phyloP scores from a whole-genome alignment of 2,113 vertebrate species.

The Blennius ocellaris region DNA sequence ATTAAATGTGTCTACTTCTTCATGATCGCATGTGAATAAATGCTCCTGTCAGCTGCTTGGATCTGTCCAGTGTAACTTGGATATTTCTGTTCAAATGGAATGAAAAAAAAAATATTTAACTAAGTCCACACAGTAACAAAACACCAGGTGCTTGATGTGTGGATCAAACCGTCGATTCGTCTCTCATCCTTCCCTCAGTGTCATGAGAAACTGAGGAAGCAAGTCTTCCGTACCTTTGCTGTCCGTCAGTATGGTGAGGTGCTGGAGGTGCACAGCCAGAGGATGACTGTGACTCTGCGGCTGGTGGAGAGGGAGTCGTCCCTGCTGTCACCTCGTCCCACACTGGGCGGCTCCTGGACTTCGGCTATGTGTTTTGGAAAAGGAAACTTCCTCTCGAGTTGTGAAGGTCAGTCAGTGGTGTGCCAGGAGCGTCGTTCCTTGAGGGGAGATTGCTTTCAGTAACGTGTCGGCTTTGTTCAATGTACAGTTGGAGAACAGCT shows the following conservation, averaged over 20 bases:
- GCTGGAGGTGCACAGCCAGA: conserved; percentile 82
- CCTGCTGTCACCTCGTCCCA: conserved; percentile 83
- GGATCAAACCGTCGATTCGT: no score
- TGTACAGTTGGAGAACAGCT: conserved; percentile 88
- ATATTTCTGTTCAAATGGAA: no score
- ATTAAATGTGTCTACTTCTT: no score
- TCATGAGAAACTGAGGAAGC: no score
- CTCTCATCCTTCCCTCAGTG: no score
- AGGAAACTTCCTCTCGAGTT: conserved; percentile 78
- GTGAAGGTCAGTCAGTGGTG: conserved; percentile 85
- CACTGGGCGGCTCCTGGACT: conserved; percentile 78
- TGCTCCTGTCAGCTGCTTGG: no score
- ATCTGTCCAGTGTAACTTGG: no score
- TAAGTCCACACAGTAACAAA: no score
- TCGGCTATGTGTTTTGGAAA: conserved; percentile 87
- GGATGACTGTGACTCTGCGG: conserved; percentile 76
- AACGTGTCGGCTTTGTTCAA: neutral
- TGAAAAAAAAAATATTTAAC: no score
- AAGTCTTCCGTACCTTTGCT: neutral
- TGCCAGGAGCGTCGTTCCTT: neutral
- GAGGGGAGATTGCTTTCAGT: neutral
- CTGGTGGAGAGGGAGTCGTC: conserved; percentile 84
- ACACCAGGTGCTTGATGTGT: no score
- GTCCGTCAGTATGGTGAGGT: conserved; percentile 84
- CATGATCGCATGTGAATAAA: no score